Evolutionary conservation across 2,113 vertebrate genomes (phyloP), one percentile per base, ranked within the genome.

Genomic region (Gambusia affinis): DNA sequence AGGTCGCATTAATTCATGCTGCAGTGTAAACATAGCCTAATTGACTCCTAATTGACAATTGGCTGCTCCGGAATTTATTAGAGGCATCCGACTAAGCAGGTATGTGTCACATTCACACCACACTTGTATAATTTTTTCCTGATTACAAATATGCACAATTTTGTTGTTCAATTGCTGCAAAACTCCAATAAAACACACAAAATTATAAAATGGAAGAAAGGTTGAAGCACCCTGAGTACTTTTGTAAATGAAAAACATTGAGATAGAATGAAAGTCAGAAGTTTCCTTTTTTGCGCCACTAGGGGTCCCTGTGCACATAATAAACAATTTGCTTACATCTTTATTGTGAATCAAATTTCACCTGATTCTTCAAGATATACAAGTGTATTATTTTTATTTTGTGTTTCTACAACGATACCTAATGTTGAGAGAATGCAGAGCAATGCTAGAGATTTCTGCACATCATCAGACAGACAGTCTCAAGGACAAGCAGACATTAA

Each of bases 221-320:
- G 44, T 47, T 47, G 15, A 47, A 47, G 17, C 15, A 47, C 15
- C 5, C 44, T 6, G 44, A 47, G 17, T 42, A 42, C 39, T 42
- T 42, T 42, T 42, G 39, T 15, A 47, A 47, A 15, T 47, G 1
- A 19, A 47, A 47, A 47, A 6, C 17, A 47, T 47, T 0, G 5
- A 47, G 44, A 19, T 1, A 5, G 44, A 47, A 7, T 19, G 4
- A 19, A 19, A 17, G 17, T 19, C 1, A 47, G 44, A 19, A 47
- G 44, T 19, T 17, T 47, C 44, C 19, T 57, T 29, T 51, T 31
- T 83, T n/a, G n/a, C 35, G 44, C 92, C 94, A 92, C 90, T 77
- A 95, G 94, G 89, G 90, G 94, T 89, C 91, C 63, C 89, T 86
- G 64, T 88, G 87, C 70, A 60, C 92, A 92, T 78, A 39, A 90